Conservation (phyloP, 2,888 invertebrate genomes). For the Liopterus haemorrhoidalis region DNA sequence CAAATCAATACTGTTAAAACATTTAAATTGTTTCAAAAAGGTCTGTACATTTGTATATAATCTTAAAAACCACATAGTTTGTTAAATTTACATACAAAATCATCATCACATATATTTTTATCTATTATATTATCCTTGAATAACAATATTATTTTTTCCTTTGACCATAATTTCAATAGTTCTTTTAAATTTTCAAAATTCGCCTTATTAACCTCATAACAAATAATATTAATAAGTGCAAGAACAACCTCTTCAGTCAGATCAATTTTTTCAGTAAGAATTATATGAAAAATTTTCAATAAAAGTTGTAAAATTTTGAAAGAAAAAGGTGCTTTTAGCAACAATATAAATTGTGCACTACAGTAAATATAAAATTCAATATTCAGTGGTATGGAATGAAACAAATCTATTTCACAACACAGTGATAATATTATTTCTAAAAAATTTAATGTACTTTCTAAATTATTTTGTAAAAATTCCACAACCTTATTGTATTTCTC, state of each 20-base stretch:
- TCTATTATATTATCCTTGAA: constrained; percentile 10
- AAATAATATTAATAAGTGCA: constrained; percentile 10
- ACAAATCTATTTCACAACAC: constrained; percentile 6
- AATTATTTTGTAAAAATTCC: neutral
- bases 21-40: no score
- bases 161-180: constrained; percentile 3
- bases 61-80: constrained; percentile 1
- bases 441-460: neutral
- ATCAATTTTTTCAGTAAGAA: constrained; percentile 3
- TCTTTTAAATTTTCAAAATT: neutral
- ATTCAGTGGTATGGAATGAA: constrained; percentile 1
- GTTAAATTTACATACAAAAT: neutral
- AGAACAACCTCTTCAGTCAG: constrained; percentile 12
- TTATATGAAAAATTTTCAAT: constrained; percentile 10
- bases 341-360: constrained; percentile 10
- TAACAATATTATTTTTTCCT: constrained; percentile 9
- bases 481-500: constrained; percentile 3
- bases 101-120: constrained; percentile 9
- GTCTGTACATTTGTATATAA: no score
- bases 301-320: no score
- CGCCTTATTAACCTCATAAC: constrained; percentile 7
- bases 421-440: constrained; percentile 2
- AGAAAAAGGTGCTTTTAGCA: no score
- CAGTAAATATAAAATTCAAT: constrained; percentile 15
- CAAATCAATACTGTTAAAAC: no score